phyloP scores from a whole-genome alignment of 2,113 vertebrate species.

The Odocoileus hemionus region DNA sequence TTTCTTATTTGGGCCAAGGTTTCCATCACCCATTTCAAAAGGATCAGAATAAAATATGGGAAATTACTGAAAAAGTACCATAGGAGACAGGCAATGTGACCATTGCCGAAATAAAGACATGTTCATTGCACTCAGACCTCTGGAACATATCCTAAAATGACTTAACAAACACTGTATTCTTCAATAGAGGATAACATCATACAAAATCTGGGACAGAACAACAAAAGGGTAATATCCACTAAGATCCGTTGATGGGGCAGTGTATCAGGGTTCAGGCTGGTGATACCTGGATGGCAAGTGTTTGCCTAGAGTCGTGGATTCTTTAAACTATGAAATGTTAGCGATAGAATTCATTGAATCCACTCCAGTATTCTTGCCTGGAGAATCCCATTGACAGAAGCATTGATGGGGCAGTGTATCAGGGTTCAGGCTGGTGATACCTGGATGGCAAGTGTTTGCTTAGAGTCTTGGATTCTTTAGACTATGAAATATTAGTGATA shows the following conservation, averaged over 20 bases:
- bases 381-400: background rate
- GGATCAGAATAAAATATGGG: background rate
- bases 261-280: background rate
- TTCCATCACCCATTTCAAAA: constrained; percentile 17
- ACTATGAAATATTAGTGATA: background rate
- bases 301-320: background rate
- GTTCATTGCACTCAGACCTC: background rate
- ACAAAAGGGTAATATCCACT: background rate
- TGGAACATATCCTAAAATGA: background rate
- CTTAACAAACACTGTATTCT: background rate
- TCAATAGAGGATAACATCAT: background rate
- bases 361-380: too few species aligned
- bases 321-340: background rate
- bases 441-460: background rate
- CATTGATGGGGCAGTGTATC: background rate
- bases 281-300: background rate
- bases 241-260: background rate
- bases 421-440: background rate
- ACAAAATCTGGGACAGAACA: background rate
- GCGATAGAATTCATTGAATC: background rate
- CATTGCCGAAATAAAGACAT: background rate
- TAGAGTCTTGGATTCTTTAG: background rate
- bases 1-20: constrained; percentile 3
- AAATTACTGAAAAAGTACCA: background rate
- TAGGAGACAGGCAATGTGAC: background rate